Evolutionary conservation across 2,888 invertebrate genomes (phyloP), one percentile per base, ranked within the genome.

Genomic region (Argyresthia goedartella): DNA sequence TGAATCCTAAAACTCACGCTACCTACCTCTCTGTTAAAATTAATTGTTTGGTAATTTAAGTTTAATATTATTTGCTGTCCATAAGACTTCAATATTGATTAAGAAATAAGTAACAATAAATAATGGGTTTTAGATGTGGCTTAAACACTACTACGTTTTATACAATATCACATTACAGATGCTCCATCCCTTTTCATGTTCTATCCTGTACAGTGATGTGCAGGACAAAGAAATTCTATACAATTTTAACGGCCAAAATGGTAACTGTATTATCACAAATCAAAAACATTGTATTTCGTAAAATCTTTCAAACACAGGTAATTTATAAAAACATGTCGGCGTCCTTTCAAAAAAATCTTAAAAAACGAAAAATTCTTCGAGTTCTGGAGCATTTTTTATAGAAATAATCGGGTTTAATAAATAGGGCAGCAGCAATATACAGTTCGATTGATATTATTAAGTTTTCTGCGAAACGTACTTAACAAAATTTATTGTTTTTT

Each of bases 191-290:
- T 65, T 66, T 62, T 54, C 36, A 49, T 68, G 67, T 74, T 67
- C 60, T 53, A 60, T 6, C 6, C 25, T 6, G 25, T 6, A 25
- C 25, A 62, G 63, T 59, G 57, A 57, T 64, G 59, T 65, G 65
- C 62, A 65, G 66, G 68, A 77, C 76, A 84, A 81, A 74, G 75
- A 77, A 84, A 81, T 84, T 80, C 80, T 85, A 84, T 85, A 85
- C 82, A 86, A 86, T 86, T 85, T 86, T 85, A 86, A 86, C 86
- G 85, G 85, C 81, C 81, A 61, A 84, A 81, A 85, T 79, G 76
- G 82, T 86, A 86, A 86, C 85, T 81, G 84, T 86, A 80, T 76
- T 69, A 71, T 70, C 67, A 77, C 75, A 75, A 79, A 78, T 76
- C 71, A 74, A 69, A 67, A 71, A 73, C 64, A 66, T 69, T 72